Percentiles rank a stretch among this genome's conserved stretches.
Evolutionary conservation across 2,888 invertebrate species (phyloP).

Genomic region (Acanthosoma haemorrhoidale): DNA sequence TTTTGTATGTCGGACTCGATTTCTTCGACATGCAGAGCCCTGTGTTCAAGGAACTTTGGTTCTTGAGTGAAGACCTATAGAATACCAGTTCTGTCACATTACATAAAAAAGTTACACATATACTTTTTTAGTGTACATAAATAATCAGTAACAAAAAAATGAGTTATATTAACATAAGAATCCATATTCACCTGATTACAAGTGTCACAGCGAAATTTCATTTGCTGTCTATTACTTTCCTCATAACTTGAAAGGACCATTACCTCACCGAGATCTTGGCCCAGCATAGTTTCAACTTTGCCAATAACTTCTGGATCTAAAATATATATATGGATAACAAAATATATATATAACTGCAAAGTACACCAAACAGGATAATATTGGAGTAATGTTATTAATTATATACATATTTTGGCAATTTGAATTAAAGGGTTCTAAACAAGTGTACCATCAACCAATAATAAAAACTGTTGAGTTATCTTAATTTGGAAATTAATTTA

Average conservation of each 20-base stretch:
- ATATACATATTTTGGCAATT: too few relatives aligned
- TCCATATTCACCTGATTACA: constrained; percentile 47
- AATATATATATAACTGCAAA: not conserved
- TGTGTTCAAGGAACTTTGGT: constrained; percentile 45
- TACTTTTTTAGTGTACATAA: not conserved
- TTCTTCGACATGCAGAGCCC: constrained; percentile 46
- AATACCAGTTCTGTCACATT: too few relatives aligned
- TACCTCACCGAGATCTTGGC: constrained; percentile 56
- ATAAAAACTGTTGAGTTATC: too few relatives aligned
- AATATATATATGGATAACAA: not conserved
- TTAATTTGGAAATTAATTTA: too few relatives aligned
- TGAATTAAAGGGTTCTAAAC: not conserved
- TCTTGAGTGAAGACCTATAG: constrained; percentile 50
- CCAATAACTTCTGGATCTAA: constrained; percentile 55
- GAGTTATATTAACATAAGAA: not conserved
- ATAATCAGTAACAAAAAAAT: not conserved
- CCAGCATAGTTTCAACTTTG: constrained; percentile 58
- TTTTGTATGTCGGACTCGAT: not conserved
- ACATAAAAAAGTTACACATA: not conserved
- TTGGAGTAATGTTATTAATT: too few relatives aligned
- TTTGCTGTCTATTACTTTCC: constrained; percentile 27
- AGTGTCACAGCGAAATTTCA: constrained; percentile 50
- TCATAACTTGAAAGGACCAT: constrained; percentile 47
- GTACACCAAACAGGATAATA: not conserved
- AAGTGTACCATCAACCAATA: too few relatives aligned